Conservation (phyloP, 2,888 invertebrate genomes). For the Drosophila stalkeri region DNA sequence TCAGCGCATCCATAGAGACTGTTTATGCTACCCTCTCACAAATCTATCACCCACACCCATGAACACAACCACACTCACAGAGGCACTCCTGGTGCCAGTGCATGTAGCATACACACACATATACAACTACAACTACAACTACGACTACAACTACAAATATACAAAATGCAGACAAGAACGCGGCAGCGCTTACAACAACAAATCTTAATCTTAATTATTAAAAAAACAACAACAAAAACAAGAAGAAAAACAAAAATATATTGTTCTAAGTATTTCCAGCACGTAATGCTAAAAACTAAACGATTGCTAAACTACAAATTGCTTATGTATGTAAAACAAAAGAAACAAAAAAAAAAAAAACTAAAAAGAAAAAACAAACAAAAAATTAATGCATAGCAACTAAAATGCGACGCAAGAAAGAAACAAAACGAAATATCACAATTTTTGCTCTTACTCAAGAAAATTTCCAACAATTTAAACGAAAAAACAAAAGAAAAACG, state of each 20-base stretch:
- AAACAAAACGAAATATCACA: constrained; percentile 20
- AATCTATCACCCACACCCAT: constrained; percentile 13
- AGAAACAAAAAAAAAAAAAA: constrained; percentile 20
- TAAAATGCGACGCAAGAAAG: constrained; percentile 33
- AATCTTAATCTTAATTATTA: constrained; percentile 48
- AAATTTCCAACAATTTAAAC: constrained; percentile 11
- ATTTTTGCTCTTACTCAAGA: constrained; percentile 31
- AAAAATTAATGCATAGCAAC: constrained; percentile 38
- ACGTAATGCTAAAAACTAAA: constrained; percentile 66
- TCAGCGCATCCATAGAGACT: constrained; percentile 58
- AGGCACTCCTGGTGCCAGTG: constrained; percentile 20
- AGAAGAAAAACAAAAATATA: constrained; percentile 10
- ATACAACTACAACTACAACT: constrained; percentile 21
- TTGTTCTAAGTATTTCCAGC: constrained; percentile 68
- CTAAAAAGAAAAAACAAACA: constrained; percentile 18
- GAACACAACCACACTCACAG: constrained; percentile 16
- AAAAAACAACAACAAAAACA: constrained; percentile 6
- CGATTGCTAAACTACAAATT: constrained; percentile 51
- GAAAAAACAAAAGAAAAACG: constrained; percentile 8
- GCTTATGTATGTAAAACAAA: constrained; percentile 56
- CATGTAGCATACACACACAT: constrained; percentile 42
- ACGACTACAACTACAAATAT: constrained; percentile 21
- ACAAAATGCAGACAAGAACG: constrained; percentile 58
- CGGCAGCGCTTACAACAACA: constrained; percentile 53
- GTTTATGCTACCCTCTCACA: constrained; percentile 26